Percentiles rank a stretch among this genome's conserved stretches.
These are phyloP conservation scores for Sebastes steindachneri DNA, from an alignment of 2,797 vertebrate species.

Conservation along the genomic window DNA sequence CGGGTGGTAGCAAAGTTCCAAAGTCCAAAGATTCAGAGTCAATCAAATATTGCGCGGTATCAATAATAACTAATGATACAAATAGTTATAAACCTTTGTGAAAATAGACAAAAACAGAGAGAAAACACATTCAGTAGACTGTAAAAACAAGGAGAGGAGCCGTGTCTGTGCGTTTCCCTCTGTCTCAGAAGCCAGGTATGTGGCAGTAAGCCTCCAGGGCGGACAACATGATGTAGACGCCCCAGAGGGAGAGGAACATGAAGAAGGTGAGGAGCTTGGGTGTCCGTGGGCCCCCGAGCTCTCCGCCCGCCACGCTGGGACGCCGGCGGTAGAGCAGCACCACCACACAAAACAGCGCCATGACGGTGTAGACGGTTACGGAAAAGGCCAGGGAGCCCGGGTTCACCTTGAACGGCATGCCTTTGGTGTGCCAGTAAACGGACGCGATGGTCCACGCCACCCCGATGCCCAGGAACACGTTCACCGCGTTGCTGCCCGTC, in stretches of 20 bases:
- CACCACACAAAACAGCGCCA: conserved; percentile 81
- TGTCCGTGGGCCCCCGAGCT: conserved; percentile 88
- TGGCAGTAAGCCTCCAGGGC: conserved; percentile 89
- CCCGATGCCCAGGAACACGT: conserved; percentile 90
- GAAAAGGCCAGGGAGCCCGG: conserved; percentile 89
- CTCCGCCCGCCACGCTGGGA: conserved; percentile 77
- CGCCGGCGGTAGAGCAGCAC: conserved; percentile 87
- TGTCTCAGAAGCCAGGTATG: conserved; percentile 83
- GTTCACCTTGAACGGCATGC: conserved; percentile 80
- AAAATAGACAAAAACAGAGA: conserved; percentile 75
- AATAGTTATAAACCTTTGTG: conserved; percentile 77
- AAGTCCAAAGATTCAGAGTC: conserved; percentile 65
- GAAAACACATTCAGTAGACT: conserved; percentile 61
- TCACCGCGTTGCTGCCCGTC: conserved; percentile 90
- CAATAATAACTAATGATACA: conserved; percentile 76
- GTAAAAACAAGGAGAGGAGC: conserved; percentile 67
- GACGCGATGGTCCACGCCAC: conserved; percentile 91
- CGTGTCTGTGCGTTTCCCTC: conserved; percentile 41
- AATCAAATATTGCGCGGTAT: conserved; percentile 65
- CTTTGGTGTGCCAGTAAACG: conserved; percentile 85
- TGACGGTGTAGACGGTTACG: conserved; percentile 88
- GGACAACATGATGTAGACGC: conserved; percentile 88
- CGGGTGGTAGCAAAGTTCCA: conserved; percentile 66
- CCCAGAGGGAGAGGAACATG: conserved; percentile 86
- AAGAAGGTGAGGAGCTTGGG: conserved; percentile 85